These are phyloP conservation scores for Montipora efflorescens DNA, from an alignment of 64 coral and sea anemone genomes.

Conservation along the genomic window DNA sequence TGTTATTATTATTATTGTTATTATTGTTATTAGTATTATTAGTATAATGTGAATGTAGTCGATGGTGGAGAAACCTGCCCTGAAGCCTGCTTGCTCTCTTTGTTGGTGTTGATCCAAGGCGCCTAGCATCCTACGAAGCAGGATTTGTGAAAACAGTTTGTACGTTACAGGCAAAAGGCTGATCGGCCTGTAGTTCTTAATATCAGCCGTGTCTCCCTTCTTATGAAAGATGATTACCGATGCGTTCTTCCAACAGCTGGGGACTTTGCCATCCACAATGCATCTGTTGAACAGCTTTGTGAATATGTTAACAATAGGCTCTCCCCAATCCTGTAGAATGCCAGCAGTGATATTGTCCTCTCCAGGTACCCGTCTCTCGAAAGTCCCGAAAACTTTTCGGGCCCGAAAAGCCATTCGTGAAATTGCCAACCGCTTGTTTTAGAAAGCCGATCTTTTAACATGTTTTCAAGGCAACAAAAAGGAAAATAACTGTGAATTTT, in stretches of 20 bases:
- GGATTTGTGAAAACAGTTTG: conserved; percentile 46
- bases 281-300: not conserved
- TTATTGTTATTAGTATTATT: no score
- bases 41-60: conserved; percentile 13
- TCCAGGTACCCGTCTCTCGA: no score
- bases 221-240: conserved; percentile 39
- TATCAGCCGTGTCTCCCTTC: conserved; percentile 35
- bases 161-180: conserved; percentile 21
- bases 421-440: no score
- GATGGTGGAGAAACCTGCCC: conserved; percentile 5
- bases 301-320: not conserved
- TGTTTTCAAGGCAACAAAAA: no score
- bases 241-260: conserved; percentile 39
- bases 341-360: not conserved
- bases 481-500: no score
- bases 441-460: no score
- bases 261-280: conserved; percentile 13
- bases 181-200: conserved; percentile 4
- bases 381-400: no score
- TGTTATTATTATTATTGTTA: no score
- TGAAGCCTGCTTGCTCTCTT: conserved; percentile 44
- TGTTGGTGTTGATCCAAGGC: conserved; percentile 29
- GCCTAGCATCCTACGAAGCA: conserved; percentile 33
- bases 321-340: not conserved
- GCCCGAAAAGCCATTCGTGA: no score